Percentiles rank a stretch among this genome's conserved stretches.
Conservation (phyloP, 1,140 invertebrate genomes). For the Schlechtendalia chinensis region DNA sequence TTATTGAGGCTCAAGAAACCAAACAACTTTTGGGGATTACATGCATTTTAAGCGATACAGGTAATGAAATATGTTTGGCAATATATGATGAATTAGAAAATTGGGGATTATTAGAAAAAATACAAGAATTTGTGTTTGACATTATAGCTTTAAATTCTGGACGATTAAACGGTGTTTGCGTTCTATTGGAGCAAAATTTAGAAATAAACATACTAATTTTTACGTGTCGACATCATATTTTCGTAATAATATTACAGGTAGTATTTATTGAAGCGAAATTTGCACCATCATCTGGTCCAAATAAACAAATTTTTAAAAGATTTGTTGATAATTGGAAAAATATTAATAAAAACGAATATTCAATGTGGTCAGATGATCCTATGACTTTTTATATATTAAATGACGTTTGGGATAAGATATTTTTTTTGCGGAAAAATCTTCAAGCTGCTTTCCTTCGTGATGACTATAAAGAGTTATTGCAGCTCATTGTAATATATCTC, state of each 20-base stretch:
- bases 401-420: background rate
- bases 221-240: conserved; percentile 35
- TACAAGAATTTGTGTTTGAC: too few relatives aligned
- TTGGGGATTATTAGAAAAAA: too few relatives aligned
- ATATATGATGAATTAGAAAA: too few relatives aligned
- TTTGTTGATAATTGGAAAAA: background rate
- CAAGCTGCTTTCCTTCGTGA: conserved; percentile 50
- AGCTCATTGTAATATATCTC: conserved; percentile 53
- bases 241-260: conserved; percentile 29
- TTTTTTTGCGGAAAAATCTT: background rate
- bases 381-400: background rate
- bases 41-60: too few relatives aligned
- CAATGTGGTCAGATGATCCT: too few relatives aligned
- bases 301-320: conserved; percentile 15
- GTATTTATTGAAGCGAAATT: too few relatives aligned
- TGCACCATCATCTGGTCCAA: conserved; percentile 31
- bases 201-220: conserved; percentile 50
- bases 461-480: conserved; percentile 33
- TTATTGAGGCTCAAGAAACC: too few relatives aligned
- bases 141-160: too few relatives aligned
- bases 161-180: too few relatives aligned
- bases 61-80: too few relatives aligned
- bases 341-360: background rate
- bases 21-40: too few relatives aligned
- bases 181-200: conserved; percentile 34